Conservation (phyloP, 2,888 invertebrate genomes). For the Diachrysia chrysitis region DNA sequence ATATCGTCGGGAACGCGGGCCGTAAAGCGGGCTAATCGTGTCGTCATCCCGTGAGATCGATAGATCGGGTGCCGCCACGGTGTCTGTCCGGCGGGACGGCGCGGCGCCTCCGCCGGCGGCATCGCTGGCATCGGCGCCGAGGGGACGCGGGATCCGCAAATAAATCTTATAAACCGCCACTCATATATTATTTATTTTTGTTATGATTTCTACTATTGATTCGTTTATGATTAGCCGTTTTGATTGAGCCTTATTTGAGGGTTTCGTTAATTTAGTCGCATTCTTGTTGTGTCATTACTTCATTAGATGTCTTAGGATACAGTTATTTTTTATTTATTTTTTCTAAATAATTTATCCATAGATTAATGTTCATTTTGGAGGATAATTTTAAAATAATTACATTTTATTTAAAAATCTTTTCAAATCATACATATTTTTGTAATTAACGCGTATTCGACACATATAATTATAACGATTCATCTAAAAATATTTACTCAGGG, state of each 20-base stretch:
- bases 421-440: too few relatives aligned
- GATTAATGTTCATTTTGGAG: too few relatives aligned
- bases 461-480: too few relatives aligned
- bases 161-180: conserved; percentile 72
- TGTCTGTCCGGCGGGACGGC: conserved; percentile 86
- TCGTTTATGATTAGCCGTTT: conserved; percentile 41
- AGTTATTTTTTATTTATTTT: not conserved
- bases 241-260: conserved; percentile 3
- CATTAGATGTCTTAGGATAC: not conserved
- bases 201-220: conserved; percentile 52
- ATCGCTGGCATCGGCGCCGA: conserved; percentile 72
- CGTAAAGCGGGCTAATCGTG: conserved; percentile 45
- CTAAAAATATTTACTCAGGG: too few relatives aligned
- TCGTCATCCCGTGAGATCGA: conserved; percentile 77
- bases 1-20: conserved; percentile 44
- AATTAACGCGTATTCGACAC: too few relatives aligned
- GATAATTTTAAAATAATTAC: too few relatives aligned
- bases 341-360: not conserved
- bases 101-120: conserved; percentile 72
- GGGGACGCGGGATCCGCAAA: conserved; percentile 74
- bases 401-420: too few relatives aligned
- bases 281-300: not conserved
- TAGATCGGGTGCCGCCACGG: conserved; percentile 72
- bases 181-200: conserved; percentile 70
- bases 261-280: not conserved